Percentiles rank a stretch among this genome's conserved stretches.
Evolutionary conservation across 2,888 invertebrate genomes (phyloP).

Genomic region (Bibio marci): DNA sequence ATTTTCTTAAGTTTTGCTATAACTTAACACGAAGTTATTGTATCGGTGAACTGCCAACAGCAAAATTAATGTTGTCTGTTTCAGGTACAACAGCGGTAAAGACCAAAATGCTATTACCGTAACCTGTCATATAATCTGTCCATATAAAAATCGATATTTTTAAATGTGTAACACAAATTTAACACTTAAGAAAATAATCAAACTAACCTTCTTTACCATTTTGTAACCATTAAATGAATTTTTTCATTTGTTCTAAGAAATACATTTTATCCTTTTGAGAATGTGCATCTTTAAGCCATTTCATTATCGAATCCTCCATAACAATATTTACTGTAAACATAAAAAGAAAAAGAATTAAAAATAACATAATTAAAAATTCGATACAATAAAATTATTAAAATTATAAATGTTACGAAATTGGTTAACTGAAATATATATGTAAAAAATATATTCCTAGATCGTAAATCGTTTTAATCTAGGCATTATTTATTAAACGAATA

Average conservation of each 20-base stretch:
- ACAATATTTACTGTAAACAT: slow-evolving; percentile 61
- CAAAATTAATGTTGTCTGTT: no score
- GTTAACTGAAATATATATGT: slow-evolving; percentile 1
- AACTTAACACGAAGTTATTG: no score
- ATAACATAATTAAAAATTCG: no score
- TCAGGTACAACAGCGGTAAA: no score
- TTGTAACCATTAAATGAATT: slow-evolving; percentile 93
- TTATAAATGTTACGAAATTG: neutral
- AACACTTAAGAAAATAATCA: no score
- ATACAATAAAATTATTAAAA: no score
- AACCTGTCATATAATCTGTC: no score
- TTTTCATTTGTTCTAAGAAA: slow-evolving; percentile 96
- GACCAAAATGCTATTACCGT: no score
- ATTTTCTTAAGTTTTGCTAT: no score
- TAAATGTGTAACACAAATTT: no score
- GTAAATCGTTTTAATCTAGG: neutral
- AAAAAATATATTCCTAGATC: neutral
- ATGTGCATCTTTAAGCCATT: slow-evolving; percentile 92
- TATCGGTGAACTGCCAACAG: no score
- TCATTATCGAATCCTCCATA: slow-evolving; percentile 86
- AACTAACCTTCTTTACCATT: slow-evolving; percentile 72
- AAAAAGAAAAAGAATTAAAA: slow-evolving; percentile 11
- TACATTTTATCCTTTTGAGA: slow-evolving; percentile 90
- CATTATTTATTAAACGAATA: neutral
- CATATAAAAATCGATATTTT: no score